phyloP scores from a whole-genome alignment of 2,797 vertebrate species.

The Yasuhikotakia modesta region DNA sequence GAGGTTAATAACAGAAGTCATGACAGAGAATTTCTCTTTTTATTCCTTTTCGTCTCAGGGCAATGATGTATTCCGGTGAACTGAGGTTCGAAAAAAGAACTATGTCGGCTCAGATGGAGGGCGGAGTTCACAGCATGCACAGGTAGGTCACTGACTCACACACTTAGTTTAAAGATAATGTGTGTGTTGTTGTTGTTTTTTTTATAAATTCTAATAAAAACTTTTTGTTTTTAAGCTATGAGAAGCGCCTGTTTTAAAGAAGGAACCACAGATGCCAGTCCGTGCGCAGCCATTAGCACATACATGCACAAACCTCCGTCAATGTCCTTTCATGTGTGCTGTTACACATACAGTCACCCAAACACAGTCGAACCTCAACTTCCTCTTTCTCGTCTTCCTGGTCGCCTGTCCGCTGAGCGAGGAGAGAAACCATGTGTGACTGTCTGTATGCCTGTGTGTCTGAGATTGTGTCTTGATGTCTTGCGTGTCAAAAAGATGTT shows the following conservation, averaged over 20 bases:
- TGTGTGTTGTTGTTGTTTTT: background rate
- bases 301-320: constrained; percentile 27
- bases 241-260: constrained; percentile 93
- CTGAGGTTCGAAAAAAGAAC: constrained; percentile 98
- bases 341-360: constrained; percentile 29
- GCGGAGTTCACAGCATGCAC: constrained; percentile 94
- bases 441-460: constrained; percentile 41
- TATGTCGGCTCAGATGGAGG: constrained; percentile 90
- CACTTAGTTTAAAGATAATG: background rate
- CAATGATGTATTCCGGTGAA: constrained; percentile 98
- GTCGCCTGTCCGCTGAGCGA: too few relatives aligned
- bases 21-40: background rate
- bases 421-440: constrained; percentile 48
- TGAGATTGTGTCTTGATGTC: too few relatives aligned
- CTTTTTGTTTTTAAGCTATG: constrained; percentile 78
- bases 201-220: too few relatives aligned
- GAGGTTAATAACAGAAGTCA: background rate
- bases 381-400: constrained; percentile 72
- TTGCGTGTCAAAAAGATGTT: too few relatives aligned
- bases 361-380: constrained; percentile 57
- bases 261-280: constrained; percentile 48
- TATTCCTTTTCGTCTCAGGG: constrained; percentile 75
- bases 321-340: constrained; percentile 32
- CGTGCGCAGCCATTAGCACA: constrained; percentile 40
- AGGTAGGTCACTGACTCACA: constrained; percentile 78